Conservation (phyloP, 2,113 vertebrate genomes). For the Reinhardtius hippoglossoides region DNA sequence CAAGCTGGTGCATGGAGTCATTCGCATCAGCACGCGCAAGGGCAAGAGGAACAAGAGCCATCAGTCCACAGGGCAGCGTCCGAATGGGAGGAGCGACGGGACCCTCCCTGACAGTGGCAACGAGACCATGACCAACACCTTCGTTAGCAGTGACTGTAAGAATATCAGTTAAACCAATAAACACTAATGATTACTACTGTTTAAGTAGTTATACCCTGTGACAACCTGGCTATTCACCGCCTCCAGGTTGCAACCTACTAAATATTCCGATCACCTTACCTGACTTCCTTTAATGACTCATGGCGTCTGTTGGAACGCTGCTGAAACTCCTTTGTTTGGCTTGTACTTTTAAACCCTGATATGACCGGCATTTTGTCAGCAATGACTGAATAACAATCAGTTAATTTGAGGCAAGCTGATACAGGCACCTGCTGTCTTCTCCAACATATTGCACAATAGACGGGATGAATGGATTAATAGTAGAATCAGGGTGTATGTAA, state of each 20-base stretch:
- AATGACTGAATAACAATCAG: constrained; percentile 40
- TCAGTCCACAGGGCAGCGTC: constrained; percentile 70
- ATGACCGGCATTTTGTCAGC: constrained; percentile 14
- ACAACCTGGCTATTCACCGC: background rate
- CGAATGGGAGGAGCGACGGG: constrained; percentile 76
- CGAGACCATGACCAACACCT: constrained; percentile 92
- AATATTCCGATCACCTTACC: constrained; percentile 39
- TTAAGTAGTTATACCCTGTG: background rate
- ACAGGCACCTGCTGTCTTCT: constrained; percentile 28
- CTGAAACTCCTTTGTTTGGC: constrained; percentile 45
- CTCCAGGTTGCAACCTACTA: constrained; percentile 21
- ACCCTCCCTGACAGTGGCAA: constrained; percentile 91
- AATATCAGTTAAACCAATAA: background rate
- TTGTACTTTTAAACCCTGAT: constrained; percentile 33
- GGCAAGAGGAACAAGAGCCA: constrained; percentile 75
- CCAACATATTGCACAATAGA: constrained; percentile 12
- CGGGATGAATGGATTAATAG: constrained; percentile 24
- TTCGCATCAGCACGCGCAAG: constrained; percentile 97
- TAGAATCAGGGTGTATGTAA: background rate
- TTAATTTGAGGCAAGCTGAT: constrained; percentile 49
- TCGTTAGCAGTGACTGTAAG: constrained; percentile 90
- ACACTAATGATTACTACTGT: background rate
- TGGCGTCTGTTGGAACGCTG: constrained; percentile 42
- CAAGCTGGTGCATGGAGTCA: constrained; percentile 94
- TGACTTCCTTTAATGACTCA: constrained; percentile 59